A percentile compares a stretch with the other conserved stretches of the same genome.
Evolutionary conservation across 1,140 invertebrate genomes (phyloP).

Genomic region (Cardiocondyla obscurior): DNA sequence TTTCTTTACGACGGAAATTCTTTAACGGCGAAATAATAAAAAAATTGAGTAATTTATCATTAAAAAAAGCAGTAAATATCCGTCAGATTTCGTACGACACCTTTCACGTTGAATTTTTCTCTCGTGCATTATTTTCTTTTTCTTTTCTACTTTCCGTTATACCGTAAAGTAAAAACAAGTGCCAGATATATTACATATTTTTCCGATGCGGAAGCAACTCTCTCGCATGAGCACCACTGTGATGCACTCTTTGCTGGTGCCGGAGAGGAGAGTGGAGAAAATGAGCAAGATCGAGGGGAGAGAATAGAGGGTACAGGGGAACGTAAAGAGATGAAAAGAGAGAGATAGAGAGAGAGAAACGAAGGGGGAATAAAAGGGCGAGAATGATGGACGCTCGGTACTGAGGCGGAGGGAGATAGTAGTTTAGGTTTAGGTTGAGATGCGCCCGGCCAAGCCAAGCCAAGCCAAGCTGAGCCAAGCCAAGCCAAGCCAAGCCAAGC

Average conservation of each 20-base stretch:
- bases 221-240: constrained; percentile 68
- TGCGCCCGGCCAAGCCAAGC: constrained; percentile 66
- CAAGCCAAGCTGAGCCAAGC: too few species aligned
- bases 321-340: neutral
- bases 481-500: too few species aligned
- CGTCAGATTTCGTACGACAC: neutral
- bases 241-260: constrained; percentile 20
- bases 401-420: constrained; percentile 26
- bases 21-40: neutral
- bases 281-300: constrained; percentile 13
- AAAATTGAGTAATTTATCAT: neutral
- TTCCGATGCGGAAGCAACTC: neutral
- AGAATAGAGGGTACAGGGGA: neutral
- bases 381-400: constrained; percentile 24
- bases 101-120: neutral
- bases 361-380: constrained; percentile 26
- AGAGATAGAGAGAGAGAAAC: neutral
- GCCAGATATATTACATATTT: neutral
- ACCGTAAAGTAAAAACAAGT: neutral
- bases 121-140: neutral
- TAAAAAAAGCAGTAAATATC: neutral
- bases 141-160: neutral
- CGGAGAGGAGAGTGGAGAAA: constrained; percentile 43
- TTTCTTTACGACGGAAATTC: neutral
- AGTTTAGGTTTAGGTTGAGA: constrained; percentile 74